These are phyloP conservation scores for Arctopsyche grandis DNA, from an alignment of 1,140 invertebrate species.

Conservation along the genomic window DNA sequence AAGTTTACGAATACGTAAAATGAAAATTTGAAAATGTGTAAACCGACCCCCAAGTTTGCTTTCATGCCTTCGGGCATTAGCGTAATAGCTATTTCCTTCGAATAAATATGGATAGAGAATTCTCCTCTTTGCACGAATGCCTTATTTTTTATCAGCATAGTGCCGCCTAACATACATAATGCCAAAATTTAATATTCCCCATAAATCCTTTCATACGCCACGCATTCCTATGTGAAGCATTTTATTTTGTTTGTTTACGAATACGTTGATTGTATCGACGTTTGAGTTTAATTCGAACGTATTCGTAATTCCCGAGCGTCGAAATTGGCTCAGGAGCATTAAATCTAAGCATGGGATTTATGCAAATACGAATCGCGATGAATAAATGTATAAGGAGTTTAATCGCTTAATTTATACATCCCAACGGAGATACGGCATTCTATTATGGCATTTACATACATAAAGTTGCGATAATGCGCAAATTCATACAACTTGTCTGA, in stretches of 20 bases:
- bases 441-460: neutral
- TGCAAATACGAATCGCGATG: neutral
- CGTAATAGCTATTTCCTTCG: slow-evolving; percentile 5
- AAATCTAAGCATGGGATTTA: neutral
- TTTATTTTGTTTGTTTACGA: too few relatives aligned
- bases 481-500: too few relatives aligned
- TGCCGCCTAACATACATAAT: too few relatives aligned
- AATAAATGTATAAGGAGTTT: slow-evolving; percentile 7
- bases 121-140: neutral
- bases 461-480: too few relatives aligned
- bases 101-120: neutral
- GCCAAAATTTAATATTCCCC: too few relatives aligned
- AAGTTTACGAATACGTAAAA: neutral
- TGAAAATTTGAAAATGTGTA: slow-evolving; percentile 25
- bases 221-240: too few relatives aligned
- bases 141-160: neutral
- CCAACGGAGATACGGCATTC: neutral
- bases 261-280: too few relatives aligned
- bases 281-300: too few relatives aligned
- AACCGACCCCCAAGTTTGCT: neutral
- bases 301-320: too few relatives aligned
- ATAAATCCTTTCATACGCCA: too few relatives aligned
- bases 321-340: neutral
- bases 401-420: slow-evolving; percentile 8
- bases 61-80: neutral